Percentiles rank a stretch among this genome's conserved stretches.
These are phyloP conservation scores for Imbricaverruca yamaguchii DNA, from an alignment of 2,888 invertebrate species.

Conservation along the genomic window DNA sequence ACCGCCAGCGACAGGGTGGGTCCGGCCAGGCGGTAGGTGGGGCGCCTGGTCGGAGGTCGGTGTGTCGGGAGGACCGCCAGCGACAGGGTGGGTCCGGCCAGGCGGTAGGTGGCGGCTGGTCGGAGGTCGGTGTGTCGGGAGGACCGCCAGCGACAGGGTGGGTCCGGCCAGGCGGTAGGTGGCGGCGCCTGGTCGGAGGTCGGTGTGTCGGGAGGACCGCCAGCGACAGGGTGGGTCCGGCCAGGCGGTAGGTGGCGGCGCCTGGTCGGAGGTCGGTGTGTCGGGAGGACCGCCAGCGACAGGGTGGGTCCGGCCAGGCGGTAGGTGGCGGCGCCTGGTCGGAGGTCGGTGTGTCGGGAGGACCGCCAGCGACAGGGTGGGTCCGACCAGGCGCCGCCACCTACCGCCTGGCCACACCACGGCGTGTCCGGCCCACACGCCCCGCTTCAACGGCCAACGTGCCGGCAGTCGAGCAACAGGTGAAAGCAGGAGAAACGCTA, in stretches of 20 bases:
- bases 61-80: neutral
- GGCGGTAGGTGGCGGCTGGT: no score
- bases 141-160: neutral
- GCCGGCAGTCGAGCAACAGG: conserved; percentile 8
- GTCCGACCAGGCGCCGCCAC: neutral
- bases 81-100: no score
- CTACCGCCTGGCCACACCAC: neutral
- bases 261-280: no score
- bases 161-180: neutral
- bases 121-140: neutral
- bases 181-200: no score
- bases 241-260: no score
- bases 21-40: neutral
- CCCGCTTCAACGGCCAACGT: no score
- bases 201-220: neutral
- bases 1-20: no score
- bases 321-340: neutral
- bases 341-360: neutral
- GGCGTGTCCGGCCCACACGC: neutral
- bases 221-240: no score
- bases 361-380: neutral
- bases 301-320: neutral
- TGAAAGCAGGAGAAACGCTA: conserved; percentile 31
- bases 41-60: no score
- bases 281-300: neutral